These are phyloP conservation scores for Drosophila teissieri DNA, from an alignment of 1,140 invertebrate species.

Conservation along the genomic window DNA sequence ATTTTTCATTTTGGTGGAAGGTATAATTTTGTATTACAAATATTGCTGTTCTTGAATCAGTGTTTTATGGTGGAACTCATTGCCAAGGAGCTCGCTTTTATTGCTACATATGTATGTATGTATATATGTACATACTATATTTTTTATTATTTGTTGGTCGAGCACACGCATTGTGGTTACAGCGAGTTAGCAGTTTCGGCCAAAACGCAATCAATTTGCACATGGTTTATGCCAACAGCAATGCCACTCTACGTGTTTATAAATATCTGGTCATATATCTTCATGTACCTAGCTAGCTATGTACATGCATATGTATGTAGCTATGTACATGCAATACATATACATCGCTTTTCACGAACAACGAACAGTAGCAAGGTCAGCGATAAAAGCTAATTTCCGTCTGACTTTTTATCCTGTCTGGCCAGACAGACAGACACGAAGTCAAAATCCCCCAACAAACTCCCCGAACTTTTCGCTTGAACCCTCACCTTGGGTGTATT, in stretches of 20 bases:
- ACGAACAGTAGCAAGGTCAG: constrained; percentile 38
- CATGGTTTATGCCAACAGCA: constrained; percentile 31
- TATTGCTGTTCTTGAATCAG: neutral
- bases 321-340: constrained; percentile 5
- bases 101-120: neutral
- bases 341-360: constrained; percentile 17
- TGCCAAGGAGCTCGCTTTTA: constrained; percentile 11
- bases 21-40: neutral
- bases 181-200: constrained; percentile 26
- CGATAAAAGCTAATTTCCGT: constrained; percentile 37
- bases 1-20: too few relatives aligned
- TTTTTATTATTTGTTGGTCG: constrained; percentile 6
- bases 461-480: constrained; percentile 6
- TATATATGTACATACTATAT: neutral
- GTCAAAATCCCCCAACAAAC: constrained; percentile 6
- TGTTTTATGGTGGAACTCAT: constrained; percentile 3
- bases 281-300: neutral
- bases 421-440: constrained; percentile 10
- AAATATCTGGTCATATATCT: constrained; percentile 6
- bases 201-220: constrained; percentile 44
- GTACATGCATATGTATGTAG: neutral
- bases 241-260: constrained; percentile 13
- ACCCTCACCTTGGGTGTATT: constrained; percentile 18
- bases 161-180: constrained; percentile 30
- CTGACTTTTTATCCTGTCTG: constrained; percentile 45